Base-by-base conservation (phyloP, 2,797 vertebrate genomes). In the Aselliscus stoliczkanus region DNA sequence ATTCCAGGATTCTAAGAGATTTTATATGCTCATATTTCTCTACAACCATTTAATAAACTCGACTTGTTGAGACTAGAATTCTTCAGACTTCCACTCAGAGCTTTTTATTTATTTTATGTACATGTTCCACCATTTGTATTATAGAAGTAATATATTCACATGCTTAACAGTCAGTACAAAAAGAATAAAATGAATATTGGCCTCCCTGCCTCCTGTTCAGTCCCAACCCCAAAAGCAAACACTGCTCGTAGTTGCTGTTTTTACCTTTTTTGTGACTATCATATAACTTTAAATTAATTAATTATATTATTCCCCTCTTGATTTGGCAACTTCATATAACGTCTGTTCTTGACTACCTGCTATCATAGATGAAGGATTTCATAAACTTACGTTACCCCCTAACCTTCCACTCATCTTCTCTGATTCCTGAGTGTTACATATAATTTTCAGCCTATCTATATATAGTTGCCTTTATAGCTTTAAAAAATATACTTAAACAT, bases 1-100 rank as follows among this genome's bases (percentile, higher is more conserved):
- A 93, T 96, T 31, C 90, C 52, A 52, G 44, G 91, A 50, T 47
- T 75, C 42, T 94, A n/a, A 96, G 10, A 96, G 92, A 64, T 88
- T 96, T 91, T 70, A 82, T 96, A 54, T 82, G 47, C 62, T 83
- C 70, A 13, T 67, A 88, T 13, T 52, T 83, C 21, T 7, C 52
- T 47, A 37, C 23, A 80, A 23, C 18, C 21, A 2, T 88, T 89
- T 83, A 31, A 0, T 65, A 47, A 94, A 21, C 39, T 60, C 18
- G 56, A 6, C n/a, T 37, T 50, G 37, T 10, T 76, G 29, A 87
- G 31, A 8, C 31, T 56, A 47, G 34, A 84, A 80, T 18, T 34
- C 47, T 58, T 52, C 4, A 65, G 11, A 25, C 4, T 3, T 42
- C 80, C 67, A 8, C 31, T 83, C 23, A 39, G 52, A 84, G 18